Conservation (phyloP, 2,113 vertebrate species). For the Puma concolor region DNA sequence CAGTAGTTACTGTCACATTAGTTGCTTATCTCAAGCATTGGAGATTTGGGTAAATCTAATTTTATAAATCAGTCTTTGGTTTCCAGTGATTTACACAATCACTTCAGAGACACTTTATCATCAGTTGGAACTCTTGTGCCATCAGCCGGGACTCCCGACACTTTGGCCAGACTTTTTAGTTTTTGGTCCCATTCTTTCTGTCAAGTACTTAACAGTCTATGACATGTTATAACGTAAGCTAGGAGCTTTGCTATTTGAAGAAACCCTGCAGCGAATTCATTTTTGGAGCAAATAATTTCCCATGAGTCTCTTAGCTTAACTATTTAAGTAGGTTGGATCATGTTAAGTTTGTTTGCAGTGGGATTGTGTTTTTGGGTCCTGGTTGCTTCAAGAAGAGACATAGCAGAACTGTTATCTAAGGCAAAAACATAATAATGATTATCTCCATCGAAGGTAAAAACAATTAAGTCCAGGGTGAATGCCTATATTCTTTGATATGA, state of each 20-base stretch:
- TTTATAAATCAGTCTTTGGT: conserved; percentile 44
- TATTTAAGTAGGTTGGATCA: background rate
- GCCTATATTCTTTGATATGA: background rate
- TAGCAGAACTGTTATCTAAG: background rate
- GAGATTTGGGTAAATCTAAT: conserved; percentile 62
- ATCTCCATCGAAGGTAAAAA: background rate
- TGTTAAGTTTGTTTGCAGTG: background rate
- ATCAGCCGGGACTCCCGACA: conserved; percentile 23
- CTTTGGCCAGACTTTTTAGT: conserved; percentile 5
- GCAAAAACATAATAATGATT: background rate
- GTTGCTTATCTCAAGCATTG: background rate
- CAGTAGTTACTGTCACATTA: background rate
- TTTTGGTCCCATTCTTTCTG: conserved; percentile 28
- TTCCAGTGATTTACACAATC: background rate
- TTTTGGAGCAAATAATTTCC: conserved; percentile 55
- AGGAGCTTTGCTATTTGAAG: conserved; percentile 61
- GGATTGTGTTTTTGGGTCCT: background rate
- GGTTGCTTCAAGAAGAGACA: background rate
- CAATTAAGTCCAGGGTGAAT: background rate
- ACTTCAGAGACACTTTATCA: conserved; percentile 48
- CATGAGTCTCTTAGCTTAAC: background rate
- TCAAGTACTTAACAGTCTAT: conserved; percentile 62
- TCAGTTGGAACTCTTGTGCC: conserved; percentile 34
- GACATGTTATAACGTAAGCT: conserved; percentile 43
- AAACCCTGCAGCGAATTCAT: conserved; percentile 32